Conservation (phyloP, 64 coral and sea anemone genomes). For the Montipora efflorescens region DNA sequence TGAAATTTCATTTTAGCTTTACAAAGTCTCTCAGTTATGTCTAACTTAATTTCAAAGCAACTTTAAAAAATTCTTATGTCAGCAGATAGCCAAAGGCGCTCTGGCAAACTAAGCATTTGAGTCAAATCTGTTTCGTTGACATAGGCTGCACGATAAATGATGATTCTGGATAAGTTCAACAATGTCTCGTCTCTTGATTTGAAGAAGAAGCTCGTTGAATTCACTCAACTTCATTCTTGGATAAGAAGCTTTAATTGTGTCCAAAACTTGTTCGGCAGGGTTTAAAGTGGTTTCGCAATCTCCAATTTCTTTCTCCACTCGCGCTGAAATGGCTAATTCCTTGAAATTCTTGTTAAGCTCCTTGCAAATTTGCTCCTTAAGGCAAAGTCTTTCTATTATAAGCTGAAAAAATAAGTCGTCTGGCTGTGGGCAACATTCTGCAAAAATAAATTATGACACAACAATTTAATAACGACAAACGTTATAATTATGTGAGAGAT, state of each 20-base stretch:
- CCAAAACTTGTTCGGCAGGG: conserved; percentile 21
- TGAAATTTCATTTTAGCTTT: too few species aligned
- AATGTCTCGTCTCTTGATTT: background rate
- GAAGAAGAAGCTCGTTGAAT: background rate
- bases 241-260: background rate
- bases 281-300: conserved; percentile 20
- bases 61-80: background rate
- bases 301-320: background rate
- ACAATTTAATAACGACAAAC: too few species aligned
- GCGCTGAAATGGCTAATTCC: background rate
- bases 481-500: too few species aligned
- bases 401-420: conserved; percentile 14
- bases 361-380: conserved; percentile 13
- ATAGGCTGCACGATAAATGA: conserved; percentile 9
- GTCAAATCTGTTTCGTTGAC: conserved; percentile 30
- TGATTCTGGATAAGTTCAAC: conserved; percentile 1
- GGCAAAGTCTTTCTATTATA: conserved; percentile 17
- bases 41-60: background rate
- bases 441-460: background rate
- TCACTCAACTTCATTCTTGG: background rate
- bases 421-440: conserved; percentile 19
- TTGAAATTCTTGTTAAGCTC: background rate
- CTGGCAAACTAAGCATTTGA: background rate
- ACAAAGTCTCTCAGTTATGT: too few species aligned
- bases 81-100: background rate